Evolutionary conservation across 2,888 invertebrate species (phyloP), one percentile per base, ranked within the genome.

Genomic region (Trisateles emortualis): DNA sequence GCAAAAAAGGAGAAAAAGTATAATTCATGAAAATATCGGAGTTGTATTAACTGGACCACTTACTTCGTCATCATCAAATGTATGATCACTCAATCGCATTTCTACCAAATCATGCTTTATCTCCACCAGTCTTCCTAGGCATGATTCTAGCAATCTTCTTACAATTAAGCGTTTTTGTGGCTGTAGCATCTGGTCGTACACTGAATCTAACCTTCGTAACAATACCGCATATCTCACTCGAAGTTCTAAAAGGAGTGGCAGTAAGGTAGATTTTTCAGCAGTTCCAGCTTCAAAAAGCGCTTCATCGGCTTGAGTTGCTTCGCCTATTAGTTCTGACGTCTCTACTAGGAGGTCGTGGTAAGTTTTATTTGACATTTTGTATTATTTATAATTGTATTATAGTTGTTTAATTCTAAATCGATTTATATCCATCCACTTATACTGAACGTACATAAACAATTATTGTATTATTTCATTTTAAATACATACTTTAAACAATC

Each of bases 101-200:
- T 97, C 96, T 0, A 98, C 97, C 61, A 99, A 92, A 79, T 98
- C 98, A 72, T 96, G 94, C 79, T 98, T 98, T 5, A 99, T 87
- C 84, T 99, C 99, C 24, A 98, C 88, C 35, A 98, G 91, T 56
- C 98, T 94, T 0, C 98, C 98, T 49, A 98, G 91, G 35, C 95
- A 95, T 0, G 95, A 94, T 76, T 98, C 97, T 1, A 98, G 80
- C 1, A 97, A 79, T 61, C 95, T 94, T 59, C 94, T 94, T 0
- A 98, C 94, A n/a, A 98, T 91, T 42, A 96, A 82, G 24, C 98
- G 93, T 83, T 99, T 99, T 83, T 99, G 99, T 0, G 99, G 98
- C 82, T 99, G 99, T 32, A 98, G 93, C 72, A 98, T 94, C 90
- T 98, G 98, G 75, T 99, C 98, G 72, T 98, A 97, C 56, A 97